Evolutionary conservation across 1,140 invertebrate genomes (phyloP).

Genomic region (Chironomus striatipennis): DNA sequence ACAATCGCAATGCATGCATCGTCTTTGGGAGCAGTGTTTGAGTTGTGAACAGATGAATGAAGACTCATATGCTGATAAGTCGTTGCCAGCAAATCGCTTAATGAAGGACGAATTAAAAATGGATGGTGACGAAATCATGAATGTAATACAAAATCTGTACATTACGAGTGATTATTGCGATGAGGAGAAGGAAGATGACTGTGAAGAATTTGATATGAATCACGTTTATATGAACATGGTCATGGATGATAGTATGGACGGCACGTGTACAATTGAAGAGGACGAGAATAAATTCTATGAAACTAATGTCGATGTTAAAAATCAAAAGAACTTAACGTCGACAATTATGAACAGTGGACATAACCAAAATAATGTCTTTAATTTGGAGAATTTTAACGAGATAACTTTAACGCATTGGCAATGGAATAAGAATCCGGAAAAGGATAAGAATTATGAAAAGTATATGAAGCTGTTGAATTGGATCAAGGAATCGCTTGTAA

Average conservation of each 20-base stretch:
- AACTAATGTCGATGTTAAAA: slow-evolving; percentile 4
- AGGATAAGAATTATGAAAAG: not conserved
- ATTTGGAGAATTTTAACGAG: slow-evolving; percentile 24
- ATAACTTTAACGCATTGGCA: slow-evolving; percentile 16
- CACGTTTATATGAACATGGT: not conserved
- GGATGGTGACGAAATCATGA: slow-evolving; percentile 45
- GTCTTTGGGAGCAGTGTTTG: slow-evolving; percentile 31
- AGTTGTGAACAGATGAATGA: slow-evolving; percentile 27
- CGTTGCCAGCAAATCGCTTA: slow-evolving; percentile 29
- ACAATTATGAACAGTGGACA: not conserved
- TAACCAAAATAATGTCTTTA: not conserved
- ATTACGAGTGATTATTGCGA: slow-evolving; percentile 29
- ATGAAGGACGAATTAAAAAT: slow-evolving; percentile 32
- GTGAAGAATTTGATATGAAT: slow-evolving; percentile 23
- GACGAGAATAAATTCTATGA: slow-evolving; percentile 24
- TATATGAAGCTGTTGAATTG: not conserved
- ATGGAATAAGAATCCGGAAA: not conserved
- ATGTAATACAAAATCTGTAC: slow-evolving; percentile 39
- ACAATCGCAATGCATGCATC: slow-evolving; percentile 25
- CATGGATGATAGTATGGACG: not conserved
- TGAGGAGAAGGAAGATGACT: slow-evolving; percentile 24
- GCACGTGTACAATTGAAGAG: not conserved
- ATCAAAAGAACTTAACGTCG: slow-evolving; percentile 5
- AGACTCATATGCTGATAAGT: slow-evolving; percentile 27
- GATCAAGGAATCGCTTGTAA: not conserved